phyloP scores from a whole-genome alignment of 2,797 vertebrate species.

The Catostomus latipinnis region DNA sequence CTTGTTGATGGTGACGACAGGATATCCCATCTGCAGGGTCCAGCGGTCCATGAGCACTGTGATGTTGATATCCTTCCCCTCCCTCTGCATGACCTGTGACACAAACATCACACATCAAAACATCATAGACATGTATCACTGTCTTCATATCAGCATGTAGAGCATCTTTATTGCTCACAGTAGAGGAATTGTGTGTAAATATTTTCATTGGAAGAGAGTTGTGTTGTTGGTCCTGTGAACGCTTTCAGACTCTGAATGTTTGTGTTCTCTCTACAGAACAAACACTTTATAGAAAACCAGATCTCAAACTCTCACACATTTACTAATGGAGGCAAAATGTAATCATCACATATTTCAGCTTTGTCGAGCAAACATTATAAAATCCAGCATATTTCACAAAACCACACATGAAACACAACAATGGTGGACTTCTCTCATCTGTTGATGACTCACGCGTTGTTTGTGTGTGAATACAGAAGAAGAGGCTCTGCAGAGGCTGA shows the following conservation, averaged over 20 bases:
- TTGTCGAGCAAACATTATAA: neutral
- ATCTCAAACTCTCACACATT: too few relatives aligned
- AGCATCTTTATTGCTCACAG: neutral
- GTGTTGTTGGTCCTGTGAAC: neutral
- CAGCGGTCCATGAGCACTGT: slow-evolving; percentile 96
- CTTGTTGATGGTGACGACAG: slow-evolving; percentile 91
- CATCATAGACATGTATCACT: neutral
- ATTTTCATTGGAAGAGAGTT: neutral
- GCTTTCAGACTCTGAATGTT: neutral
- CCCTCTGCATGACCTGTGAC: slow-evolving; percentile 86
- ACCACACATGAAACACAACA: too few relatives aligned
- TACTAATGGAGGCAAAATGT: too few relatives aligned
- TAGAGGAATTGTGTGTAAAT: neutral
- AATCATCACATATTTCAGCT: too few relatives aligned
- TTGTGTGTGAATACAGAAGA: too few relatives aligned
- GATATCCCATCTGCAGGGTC: slow-evolving; percentile 98
- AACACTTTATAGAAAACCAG: neutral
- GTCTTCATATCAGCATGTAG: neutral
- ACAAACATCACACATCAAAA: neutral
- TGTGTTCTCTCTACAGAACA: too few relatives aligned
- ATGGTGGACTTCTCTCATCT: too few relatives aligned
- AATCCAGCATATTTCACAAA: neutral
- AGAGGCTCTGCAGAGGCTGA: slow-evolving; percentile 15
- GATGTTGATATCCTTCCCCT: slow-evolving; percentile 92
- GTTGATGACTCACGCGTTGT: too few relatives aligned